Base-by-base conservation (phyloP, 2,888 invertebrate species). In the Polydrusus pterygomalis region DNA sequence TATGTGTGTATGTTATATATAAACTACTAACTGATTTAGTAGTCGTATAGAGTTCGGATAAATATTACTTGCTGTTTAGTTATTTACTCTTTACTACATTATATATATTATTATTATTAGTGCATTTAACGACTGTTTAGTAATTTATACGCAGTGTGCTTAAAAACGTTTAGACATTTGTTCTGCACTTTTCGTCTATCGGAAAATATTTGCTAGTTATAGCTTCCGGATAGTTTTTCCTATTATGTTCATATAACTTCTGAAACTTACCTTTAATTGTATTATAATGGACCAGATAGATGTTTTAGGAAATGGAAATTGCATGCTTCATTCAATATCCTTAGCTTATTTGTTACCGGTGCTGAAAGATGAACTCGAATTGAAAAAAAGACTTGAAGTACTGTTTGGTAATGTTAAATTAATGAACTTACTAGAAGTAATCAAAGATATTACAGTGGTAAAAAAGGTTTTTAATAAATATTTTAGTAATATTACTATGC, bases 331-430 rank as follows among this genome's bases (percentile, higher is more conserved):
- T 63, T 45, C 45, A 47, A 25, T 63, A 1, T n/a, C 63, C 2
- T 25, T 63, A 25, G 63, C 63, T 25, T 63, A 63, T 63, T 45
- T 63, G n/a, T 63, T 47, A n/a, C 43, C 43, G n/a, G 15, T 45
- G n/a, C 9, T 45, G n/a, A 11, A 63, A n/a, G 9, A 45, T n/a
- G 15, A 45, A 17, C 10, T 10, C 0, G 63, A 63, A 45, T 63
- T 63, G n/a, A 20, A 47, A 13, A 63, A 9, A 45, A 63, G 63
- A 25, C 11, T 45, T 45, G 0, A 47, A 25, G 20, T 10, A 47
- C 47, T 63, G 1, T 63, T 45, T 45, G 30, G 63, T 45, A 3
- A 6, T 20, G 17, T 10, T 15, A 34, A 56, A 56, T 34, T 15
- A 7, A 1, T 15, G n/a, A 9, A 56, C 5, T 30, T 15, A 2